phyloP scores from a whole-genome alignment of 2,888 invertebrate genomes.

The Tetheella fluctuosa region DNA sequence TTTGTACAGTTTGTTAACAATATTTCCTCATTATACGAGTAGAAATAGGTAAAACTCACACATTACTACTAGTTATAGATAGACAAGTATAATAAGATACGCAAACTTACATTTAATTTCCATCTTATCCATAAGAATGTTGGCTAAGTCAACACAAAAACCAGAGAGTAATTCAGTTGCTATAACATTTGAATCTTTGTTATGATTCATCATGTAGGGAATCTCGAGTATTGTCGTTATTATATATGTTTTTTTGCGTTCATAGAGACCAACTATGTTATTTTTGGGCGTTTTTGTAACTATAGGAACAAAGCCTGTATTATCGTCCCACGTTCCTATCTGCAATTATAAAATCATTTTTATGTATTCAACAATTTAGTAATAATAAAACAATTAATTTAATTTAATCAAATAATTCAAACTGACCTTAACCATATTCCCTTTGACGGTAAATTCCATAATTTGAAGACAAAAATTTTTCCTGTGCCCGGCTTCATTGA shows the following conservation, averaged over 20 bases:
- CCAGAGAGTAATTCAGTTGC: conserved; percentile 93
- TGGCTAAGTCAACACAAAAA: conserved; percentile 95
- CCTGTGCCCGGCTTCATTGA: conserved; percentile 92
- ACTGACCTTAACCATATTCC: conserved; percentile 92
- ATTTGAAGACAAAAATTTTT: conserved; percentile 95
- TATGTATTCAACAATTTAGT: too few species aligned
- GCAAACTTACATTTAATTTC: conserved; percentile 92
- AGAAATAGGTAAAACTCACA: neutral
- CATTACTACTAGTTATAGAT: too few species aligned
- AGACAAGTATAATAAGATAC: too few species aligned
- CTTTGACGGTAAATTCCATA: conserved; percentile 94
- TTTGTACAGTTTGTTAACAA: too few species aligned
- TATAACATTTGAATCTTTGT: conserved; percentile 83
- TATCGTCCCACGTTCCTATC: neutral
- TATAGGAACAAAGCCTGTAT: neutral
- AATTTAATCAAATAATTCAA: too few species aligned
- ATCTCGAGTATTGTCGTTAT: conserved; percentile 94
- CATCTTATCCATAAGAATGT: conserved; percentile 90
- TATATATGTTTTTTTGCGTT: conserved; percentile 91
- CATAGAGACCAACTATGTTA: neutral
- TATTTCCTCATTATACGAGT: too few species aligned
- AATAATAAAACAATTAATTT: too few species aligned
- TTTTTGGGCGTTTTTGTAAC: neutral
- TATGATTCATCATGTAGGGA: conserved; percentile 92
- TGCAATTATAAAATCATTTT: neutral